A percentile compares a stretch with the other conserved stretches of the same genome.
Conservation (phyloP, 2,888 invertebrate genomes). For the Carabus problematicus region DNA sequence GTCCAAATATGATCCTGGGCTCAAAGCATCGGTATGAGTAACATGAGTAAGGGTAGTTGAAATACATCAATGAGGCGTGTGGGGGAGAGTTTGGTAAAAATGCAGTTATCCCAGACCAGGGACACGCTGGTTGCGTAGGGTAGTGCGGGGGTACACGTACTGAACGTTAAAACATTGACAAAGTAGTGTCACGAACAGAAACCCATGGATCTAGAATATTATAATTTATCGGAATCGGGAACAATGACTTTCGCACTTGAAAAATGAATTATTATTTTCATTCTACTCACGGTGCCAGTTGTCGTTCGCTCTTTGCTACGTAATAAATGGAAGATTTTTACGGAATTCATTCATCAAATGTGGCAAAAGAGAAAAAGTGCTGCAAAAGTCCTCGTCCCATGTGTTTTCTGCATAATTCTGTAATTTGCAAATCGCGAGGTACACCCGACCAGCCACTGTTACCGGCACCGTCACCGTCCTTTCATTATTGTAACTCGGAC, state of each 20-base stretch:
- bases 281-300: neutral
- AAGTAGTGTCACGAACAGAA: constrained; percentile 30
- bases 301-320: constrained; percentile 3
- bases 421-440: constrained; percentile 30
- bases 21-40: neutral
- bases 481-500: constrained; percentile 25
- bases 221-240: constrained; percentile 33
- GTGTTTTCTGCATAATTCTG: constrained; percentile 34
- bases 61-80: neutral
- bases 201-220: constrained; percentile 18
- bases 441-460: too few relatives aligned
- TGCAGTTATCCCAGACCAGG: neutral
- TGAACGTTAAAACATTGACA: constrained; percentile 23
- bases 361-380: constrained; percentile 13
- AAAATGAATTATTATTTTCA: constrained; percentile 27
- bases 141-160: neutral
- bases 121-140: neutral
- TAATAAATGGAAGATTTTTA: constrained; percentile 14
- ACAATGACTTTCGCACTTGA: constrained; percentile 31
- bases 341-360: constrained; percentile 32
- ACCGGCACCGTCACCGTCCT: constrained; percentile 4
- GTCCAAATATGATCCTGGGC: constrained; percentile 6
- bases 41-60: too few relatives aligned
- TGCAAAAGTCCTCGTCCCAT: constrained; percentile 6
- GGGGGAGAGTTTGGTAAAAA: neutral